Conservation (phyloP, 2,797 vertebrate genomes). For the Glossophaga mutica region DNA sequence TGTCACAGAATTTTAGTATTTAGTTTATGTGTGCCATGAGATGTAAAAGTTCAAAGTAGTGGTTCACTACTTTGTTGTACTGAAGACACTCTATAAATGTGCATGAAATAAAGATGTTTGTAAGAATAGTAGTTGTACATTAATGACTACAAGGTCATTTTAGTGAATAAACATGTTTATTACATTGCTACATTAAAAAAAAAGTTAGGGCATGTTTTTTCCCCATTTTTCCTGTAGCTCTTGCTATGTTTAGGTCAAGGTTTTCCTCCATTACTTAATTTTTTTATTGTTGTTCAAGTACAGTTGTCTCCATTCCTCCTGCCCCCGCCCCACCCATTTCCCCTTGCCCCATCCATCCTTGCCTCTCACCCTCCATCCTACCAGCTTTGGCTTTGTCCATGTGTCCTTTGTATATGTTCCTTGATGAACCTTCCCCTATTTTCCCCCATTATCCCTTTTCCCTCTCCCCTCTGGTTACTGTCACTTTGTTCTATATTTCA, state of each 20-base stretch:
- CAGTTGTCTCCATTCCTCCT: no score
- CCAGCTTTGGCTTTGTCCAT: no score
- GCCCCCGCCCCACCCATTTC: no score
- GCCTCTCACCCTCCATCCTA: no score
- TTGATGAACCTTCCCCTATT: no score
- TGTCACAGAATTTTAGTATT: no score
- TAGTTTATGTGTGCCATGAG: no score
- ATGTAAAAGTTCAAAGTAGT: no score
- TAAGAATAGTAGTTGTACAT: not conserved
- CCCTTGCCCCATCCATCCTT: no score
- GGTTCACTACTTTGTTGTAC: not conserved
- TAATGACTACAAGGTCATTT: not conserved
- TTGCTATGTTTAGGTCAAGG: not conserved
- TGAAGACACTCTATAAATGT: not conserved
- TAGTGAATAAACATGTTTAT: not conserved
- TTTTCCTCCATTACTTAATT: not conserved
- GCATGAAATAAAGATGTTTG: not conserved
- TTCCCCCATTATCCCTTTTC: no score
- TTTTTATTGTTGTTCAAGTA: no score
- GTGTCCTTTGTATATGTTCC: no score
- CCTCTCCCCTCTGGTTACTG: not conserved
- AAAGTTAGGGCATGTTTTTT: not conserved
- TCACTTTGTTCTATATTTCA: not conserved
- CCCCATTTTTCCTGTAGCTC: not conserved
- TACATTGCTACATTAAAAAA: not conserved